Percentiles rank a stretch among this genome's conserved stretches.
phyloP scores from a whole-genome alignment of 2,797 vertebrate genomes.

The Enteromius mattozi region DNA sequence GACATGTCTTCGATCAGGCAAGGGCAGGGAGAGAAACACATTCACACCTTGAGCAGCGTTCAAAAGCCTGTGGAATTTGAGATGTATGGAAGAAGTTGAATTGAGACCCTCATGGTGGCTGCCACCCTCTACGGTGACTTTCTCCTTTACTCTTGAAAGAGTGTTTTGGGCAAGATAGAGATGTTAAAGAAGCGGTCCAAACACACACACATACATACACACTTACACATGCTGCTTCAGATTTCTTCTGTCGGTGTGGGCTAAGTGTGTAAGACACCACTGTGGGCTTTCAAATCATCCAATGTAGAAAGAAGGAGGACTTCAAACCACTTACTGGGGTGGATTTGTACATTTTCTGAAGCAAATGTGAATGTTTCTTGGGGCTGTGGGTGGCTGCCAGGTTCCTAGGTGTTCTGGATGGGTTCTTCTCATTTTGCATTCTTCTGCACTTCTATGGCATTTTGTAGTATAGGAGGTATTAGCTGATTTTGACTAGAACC shows the following conservation, averaged over 20 bases:
- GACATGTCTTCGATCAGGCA: constrained; percentile 29
- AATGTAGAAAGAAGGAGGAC: constrained; percentile 11
- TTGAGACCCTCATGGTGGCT: constrained; percentile 26
- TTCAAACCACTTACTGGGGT: constrained; percentile 3
- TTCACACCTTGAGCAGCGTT: constrained; percentile 20
- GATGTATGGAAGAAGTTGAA: constrained; percentile 32
- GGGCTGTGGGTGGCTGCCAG: background rate
- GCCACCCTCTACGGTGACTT: background rate
- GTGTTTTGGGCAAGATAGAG: constrained; percentile 19
- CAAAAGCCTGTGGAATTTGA: constrained; percentile 27
- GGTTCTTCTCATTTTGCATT: background rate
- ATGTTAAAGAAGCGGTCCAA: background rate
- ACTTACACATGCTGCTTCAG: background rate
- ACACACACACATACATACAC: constrained; percentile 3
- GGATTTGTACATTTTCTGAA: constrained; percentile 11
- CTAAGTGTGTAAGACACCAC: background rate
- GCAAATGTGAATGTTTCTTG: background rate
- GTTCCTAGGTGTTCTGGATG: background rate
- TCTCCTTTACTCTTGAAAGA: constrained; percentile 8
- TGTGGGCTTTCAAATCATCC: constrained; percentile 13
- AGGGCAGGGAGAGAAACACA: constrained; percentile 21
- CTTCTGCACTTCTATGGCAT: background rate
- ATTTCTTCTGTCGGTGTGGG: background rate
- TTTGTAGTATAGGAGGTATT: background rate
- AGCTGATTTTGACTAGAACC: background rate